Evolutionary conservation across 2,888 invertebrate species (phyloP), one percentile per base, ranked within the genome.

Genomic region (Dendrolimus houi): DNA sequence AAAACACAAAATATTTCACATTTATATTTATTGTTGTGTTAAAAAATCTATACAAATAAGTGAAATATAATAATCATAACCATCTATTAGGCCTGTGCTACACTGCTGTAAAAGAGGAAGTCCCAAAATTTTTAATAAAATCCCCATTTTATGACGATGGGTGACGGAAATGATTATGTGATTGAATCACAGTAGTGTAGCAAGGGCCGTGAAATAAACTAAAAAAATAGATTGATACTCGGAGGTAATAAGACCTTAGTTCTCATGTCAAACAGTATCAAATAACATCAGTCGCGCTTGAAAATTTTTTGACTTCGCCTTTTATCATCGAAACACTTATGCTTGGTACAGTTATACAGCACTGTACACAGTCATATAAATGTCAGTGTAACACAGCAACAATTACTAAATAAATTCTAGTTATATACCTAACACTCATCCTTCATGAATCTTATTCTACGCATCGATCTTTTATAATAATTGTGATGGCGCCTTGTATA

Each of bases 21-120:
- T 85, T 88, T 85, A 89, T 87, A 85, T 88, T 88, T 89, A 89
- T 85, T 89, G 85, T 87, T 87, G 88, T 88, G 87, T 89, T 89
- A 88, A 89, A 88, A 89, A 86, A 83, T 81, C 83, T 88, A 85
- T 89, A 89, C 87, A 89, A 87, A 84, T 89, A 87, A 85, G 88
- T 89, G 89, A 87, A 87, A 85, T 84, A 86, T 80, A 82, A 81
- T 85, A 83, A 81, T 84, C 77, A 83, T 87, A 87, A 85, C 79
- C 81, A 75, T 85, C 83, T 77, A 77, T 77, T 78, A 67, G 66
- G 65, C 77, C 78, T 76, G 77, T 73, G 67, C 77, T 76, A 78
- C 80, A 80, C 81, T 80, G 77, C 71, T 75, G 72, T 69, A 69
- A 62, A 66, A 62, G 60, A 61, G 47, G 9, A 47, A 47, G 47